phyloP scores from a whole-genome alignment of 2,888 invertebrate species.

The Cryptops parisi region DNA sequence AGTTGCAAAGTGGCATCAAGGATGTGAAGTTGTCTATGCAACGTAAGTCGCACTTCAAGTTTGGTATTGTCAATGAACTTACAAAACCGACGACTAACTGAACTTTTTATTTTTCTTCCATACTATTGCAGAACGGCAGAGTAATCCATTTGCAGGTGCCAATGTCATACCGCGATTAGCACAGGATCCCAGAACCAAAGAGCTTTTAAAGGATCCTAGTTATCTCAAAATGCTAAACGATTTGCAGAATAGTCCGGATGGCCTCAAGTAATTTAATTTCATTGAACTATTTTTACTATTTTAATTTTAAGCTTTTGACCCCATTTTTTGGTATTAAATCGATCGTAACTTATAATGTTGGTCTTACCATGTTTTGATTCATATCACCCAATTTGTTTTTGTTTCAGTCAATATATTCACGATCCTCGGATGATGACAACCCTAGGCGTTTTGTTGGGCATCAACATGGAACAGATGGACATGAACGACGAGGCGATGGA shows the following conservation, averaged over 20 bases:
- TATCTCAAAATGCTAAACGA: conserved; percentile 45
- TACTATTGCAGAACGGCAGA: conserved; percentile 1
- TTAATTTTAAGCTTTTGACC: neutral
- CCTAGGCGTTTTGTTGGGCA: conserved; percentile 50
- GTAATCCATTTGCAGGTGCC: conserved; percentile 32
- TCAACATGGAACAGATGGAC: conserved; percentile 37
- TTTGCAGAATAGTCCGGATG: conserved; percentile 49
- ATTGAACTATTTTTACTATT: conserved; percentile 22
- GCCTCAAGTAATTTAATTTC: conserved; percentile 33
- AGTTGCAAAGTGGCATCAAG: conserved; percentile 48
- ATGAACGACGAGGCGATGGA: conserved; percentile 21
- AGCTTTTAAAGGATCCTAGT: conserved; percentile 56
- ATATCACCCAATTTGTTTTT: too few species aligned
- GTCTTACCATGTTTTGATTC: neutral
- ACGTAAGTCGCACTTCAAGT: neutral
- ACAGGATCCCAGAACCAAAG: conserved; percentile 51
- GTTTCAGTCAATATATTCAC: conserved; percentile 36
- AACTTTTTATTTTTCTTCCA: neutral
- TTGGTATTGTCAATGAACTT: neutral
- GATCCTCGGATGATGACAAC: conserved; percentile 54
- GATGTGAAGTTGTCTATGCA: conserved; percentile 37
- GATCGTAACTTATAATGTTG: neutral
- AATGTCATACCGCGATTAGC: conserved; percentile 46
- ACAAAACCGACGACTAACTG: too few species aligned
- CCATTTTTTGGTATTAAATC: neutral